Conservation (phyloP, 1,140 invertebrate genomes). For the Gonioctena quinquepunctata region DNA sequence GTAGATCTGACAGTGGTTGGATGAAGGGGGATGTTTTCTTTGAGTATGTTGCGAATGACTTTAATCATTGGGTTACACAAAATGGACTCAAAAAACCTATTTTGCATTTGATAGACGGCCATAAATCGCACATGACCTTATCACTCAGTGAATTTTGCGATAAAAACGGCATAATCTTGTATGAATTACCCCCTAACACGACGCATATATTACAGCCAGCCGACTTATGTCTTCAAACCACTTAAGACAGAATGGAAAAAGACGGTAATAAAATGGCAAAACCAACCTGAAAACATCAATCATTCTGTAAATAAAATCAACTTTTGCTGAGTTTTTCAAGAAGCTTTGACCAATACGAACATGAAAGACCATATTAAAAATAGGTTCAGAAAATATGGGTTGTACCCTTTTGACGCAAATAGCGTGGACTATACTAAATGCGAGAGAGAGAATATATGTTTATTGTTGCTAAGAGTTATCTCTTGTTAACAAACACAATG, state of each 20-base stretch:
- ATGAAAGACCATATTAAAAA: background rate
- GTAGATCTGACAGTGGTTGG: no score
- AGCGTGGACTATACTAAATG: background rate
- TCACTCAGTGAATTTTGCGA: conserved; percentile 49
- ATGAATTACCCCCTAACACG: conserved; percentile 49
- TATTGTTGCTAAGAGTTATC: no score
- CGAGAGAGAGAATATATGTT: no score
- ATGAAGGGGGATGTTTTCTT: no score
- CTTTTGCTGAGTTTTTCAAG: conserved; percentile 4
- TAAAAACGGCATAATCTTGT: conserved; percentile 49
- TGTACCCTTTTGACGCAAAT: background rate
- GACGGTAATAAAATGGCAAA: conserved; percentile 15
- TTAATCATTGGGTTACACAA: no score
- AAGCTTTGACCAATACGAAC: background rate
- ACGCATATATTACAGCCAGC: conserved; percentile 55
- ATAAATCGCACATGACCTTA: no score
- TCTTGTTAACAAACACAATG: no score
- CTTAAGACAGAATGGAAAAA: conserved; percentile 49
- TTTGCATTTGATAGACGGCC: no score
- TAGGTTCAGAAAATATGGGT: background rate
- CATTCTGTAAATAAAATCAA: background rate
- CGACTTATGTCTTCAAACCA: conserved; percentile 50
- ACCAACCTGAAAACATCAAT: conserved; percentile 1
- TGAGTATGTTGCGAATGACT: no score
- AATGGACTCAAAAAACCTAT: no score